Base-by-base conservation (phyloP, 2,797 vertebrate species). In the Craterocephalus amniculus region DNA sequence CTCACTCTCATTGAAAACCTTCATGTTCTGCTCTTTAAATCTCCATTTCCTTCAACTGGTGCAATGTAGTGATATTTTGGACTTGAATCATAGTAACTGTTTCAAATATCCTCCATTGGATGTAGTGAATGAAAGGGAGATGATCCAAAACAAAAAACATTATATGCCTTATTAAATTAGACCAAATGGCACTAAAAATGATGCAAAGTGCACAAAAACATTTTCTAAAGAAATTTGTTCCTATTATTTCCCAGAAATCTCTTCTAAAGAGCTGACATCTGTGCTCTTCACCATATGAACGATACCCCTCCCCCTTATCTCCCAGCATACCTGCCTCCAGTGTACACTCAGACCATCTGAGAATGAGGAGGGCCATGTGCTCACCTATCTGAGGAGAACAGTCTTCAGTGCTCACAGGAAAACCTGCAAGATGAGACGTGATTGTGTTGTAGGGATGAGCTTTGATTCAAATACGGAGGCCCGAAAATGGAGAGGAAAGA, bases 211-310 rank as follows among this genome's bases (percentile, higher is more conserved):
- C 20, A 52, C 22, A 54, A 38, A 16, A 57, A 72, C 12, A 64
- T 35, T 6, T 34, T 22, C 11, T 45, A 27, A 22, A 58, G 27
- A 18, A 59, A n/a, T n/a, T n/a, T n/a, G n/a, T n/a, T n/a, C n/a
- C n/a, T n/a, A n/a, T n/a, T n/a, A n/a, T 79, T 62, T 57, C 67
- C 66, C 73, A 52, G 72, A 72, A 59, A 70, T 68, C 66, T 51
- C 24, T 73, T 63, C 65, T 54, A 4, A 64, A n/a, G 10, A 32
- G 71, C 66, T 63, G 81, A 79, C 70, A 74, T 72, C 78, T 72
- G 76, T 49, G 56, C 70, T 79, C 45, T 65, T 57, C 56, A 78
- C 57, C 48, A 60, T 40, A 63, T 57, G 45, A 56, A 73, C 32
- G 36, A 52, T 56, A 67, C 70, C 68, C 72, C 75, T 49, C 36